These are phyloP conservation scores for Trachelus iudaicus DNA, from an alignment of 2,888 invertebrate genomes.

Conservation along the genomic window DNA sequence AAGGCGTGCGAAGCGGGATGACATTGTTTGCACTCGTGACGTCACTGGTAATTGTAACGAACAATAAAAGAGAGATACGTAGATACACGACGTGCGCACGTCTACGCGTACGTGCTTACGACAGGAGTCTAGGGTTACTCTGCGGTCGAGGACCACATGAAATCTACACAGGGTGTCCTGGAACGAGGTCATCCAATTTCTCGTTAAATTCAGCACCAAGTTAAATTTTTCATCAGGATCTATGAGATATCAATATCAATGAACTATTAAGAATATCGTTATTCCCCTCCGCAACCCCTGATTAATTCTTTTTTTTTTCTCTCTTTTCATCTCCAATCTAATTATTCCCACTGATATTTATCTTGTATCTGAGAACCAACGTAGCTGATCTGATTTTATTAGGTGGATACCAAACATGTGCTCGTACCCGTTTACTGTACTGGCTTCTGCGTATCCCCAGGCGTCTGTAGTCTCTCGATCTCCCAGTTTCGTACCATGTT, in stretches of 20 bases:
- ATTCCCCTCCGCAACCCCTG: not conserved
- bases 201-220: not conserved
- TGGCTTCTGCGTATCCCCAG: not conserved
- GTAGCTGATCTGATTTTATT: not conserved
- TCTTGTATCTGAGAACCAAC: too few species aligned
- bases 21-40: conserved; percentile 59
- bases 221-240: not conserved
- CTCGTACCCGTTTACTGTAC: not conserved
- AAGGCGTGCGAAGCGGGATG: conserved; percentile 50
- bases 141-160: conserved; percentile 10
- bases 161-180: conserved; percentile 1
- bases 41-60: conserved; percentile 53
- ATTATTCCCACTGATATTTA: not conserved
- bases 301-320: not conserved
- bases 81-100: conserved; percentile 21
- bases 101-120: conserved; percentile 20
- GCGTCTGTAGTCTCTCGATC: not conserved
- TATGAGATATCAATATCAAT: too few species aligned
- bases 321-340: not conserved
- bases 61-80: conserved; percentile 22
- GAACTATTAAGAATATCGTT: not conserved
- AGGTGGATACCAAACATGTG: not conserved
- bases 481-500: not conserved
- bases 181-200: not conserved
- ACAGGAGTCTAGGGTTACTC: conserved; percentile 38